Evolutionary conservation across 2,888 invertebrate species (phyloP).

Genomic region (Ellobium chinense): DNA sequence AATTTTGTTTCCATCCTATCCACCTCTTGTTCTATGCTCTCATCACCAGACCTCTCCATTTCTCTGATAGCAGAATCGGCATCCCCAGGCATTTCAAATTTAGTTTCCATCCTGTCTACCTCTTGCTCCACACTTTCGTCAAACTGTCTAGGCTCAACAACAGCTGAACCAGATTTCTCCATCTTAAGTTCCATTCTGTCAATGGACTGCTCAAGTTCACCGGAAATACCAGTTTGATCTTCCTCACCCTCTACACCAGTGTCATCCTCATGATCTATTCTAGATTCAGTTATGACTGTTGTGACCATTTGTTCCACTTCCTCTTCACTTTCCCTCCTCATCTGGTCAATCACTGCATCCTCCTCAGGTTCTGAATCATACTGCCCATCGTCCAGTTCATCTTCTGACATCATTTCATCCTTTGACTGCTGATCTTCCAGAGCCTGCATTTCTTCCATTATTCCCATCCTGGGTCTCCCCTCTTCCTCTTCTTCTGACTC

Average conservation of each 20-base stretch:
- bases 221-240: neutral
- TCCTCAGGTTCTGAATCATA: constrained; percentile 25
- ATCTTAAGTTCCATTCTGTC: constrained; percentile 27
- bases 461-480: constrained; percentile 22
- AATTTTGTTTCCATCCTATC: constrained; percentile 26
- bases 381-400: constrained; percentile 59
- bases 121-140: neutral
- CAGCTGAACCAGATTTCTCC: constrained; percentile 10
- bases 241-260: neutral
- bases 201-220: constrained; percentile 13
- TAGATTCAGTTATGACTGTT: neutral
- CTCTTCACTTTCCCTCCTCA: neutral
- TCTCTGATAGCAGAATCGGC: neutral
- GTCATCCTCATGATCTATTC: neutral
- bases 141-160: neutral
- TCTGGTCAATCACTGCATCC: neutral
- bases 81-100: neutral
- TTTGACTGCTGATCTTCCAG: constrained; percentile 39
- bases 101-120: constrained; percentile 12
- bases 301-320: neutral
- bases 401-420: constrained; percentile 54
- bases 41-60: neutral
- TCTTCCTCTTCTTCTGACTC: constrained; percentile 1
- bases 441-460: constrained; percentile 48
- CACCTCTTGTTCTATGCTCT: neutral